phyloP scores from a whole-genome alignment of 2,888 invertebrate genomes.

The Augochlorella aurata region DNA sequence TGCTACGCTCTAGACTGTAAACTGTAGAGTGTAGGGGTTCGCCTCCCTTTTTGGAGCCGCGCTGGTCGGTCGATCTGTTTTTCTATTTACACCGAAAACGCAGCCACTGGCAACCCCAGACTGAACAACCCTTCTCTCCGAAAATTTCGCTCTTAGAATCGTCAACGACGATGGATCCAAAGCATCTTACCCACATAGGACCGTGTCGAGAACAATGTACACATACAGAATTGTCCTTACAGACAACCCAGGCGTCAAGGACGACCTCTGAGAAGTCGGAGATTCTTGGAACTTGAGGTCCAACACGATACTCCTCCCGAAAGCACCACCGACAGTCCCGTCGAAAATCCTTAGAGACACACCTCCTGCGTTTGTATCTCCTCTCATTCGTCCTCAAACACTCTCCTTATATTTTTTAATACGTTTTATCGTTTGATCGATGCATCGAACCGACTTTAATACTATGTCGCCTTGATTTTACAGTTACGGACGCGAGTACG shows the following conservation, averaged over 20 bases:
- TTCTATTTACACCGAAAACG: too few relatives aligned
- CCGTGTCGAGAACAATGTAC: background rate
- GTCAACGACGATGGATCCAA: too few relatives aligned
- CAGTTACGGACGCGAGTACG: conserved; percentile 94
- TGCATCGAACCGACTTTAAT: conserved; percentile 8
- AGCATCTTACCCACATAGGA: too few relatives aligned
- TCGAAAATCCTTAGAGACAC: conserved; percentile 64
- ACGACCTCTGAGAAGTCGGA: conserved; percentile 78
- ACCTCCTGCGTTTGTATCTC: conserved; percentile 61
- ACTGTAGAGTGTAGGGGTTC: too few relatives aligned
- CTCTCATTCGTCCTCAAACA: conserved; percentile 31
- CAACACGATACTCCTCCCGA: conserved; percentile 62
- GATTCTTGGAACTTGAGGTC: conserved; percentile 64
- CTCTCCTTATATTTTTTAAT: background rate
- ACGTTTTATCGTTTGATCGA: background rate
- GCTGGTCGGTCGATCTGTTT: too few relatives aligned
- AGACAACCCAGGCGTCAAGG: conserved; percentile 72
- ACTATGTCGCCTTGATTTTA: conserved; percentile 66
- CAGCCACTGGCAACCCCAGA: too few relatives aligned
- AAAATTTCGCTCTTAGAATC: too few relatives aligned
- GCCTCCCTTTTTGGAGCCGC: too few relatives aligned
- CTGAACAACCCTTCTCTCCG: too few relatives aligned
- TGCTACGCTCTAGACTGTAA: too few relatives aligned
- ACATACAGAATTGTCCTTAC: conserved; percentile 63
- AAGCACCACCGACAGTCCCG: conserved; percentile 44